Evolutionary conservation across 2,113 vertebrate species (phyloP), one percentile per base, ranked within the genome.

Genomic region (Camelus dromedarius): DNA sequence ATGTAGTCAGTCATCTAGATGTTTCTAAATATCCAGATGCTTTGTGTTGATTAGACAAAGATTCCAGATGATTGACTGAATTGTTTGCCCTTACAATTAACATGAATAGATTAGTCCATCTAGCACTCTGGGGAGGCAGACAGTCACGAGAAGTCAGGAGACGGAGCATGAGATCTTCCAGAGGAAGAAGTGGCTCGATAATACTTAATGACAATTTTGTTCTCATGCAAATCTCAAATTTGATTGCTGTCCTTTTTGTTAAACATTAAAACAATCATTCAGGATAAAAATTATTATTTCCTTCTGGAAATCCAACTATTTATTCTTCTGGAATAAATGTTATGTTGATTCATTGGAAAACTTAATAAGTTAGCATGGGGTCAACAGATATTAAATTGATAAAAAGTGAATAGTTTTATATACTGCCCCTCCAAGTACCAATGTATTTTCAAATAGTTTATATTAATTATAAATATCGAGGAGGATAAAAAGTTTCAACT

Each of bases 21-120:
- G 32, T 93, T 97, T 97, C 67, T 69, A 85, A 96, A 93, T 86
- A 93, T 62, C 60, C 91, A 96, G 67, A 97, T 93, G 72, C 35
- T 95, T 93, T 96, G 30, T 81, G 54, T 96, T 89, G 66, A 32
- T 88, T 96, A 92, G 60, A 94, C 42, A 95, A 95, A 82, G 42
- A 30, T 91, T 96, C 58, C 56, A 91, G 52, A 91, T 94, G 56
- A 97, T 72, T 96, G 80, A 96, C 38, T 96, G 72, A 96, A 82
- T 79, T 93, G 28, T 32, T 97, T 64, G 88, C 26, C 30, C 11
- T 77, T 72, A 93, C 8, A 91, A 38, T 93, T 87, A 96, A 42
- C 42, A 54, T 69, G 50, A 83, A 64, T 70, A 75, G 42, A 91
- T 94, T 91, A 70, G 0, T 67, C 67, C 79, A 91, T 96, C 95